These are phyloP conservation scores for Agriopis aurantiaria DNA, from an alignment of 2,888 invertebrate species.

Conservation along the genomic window DNA sequence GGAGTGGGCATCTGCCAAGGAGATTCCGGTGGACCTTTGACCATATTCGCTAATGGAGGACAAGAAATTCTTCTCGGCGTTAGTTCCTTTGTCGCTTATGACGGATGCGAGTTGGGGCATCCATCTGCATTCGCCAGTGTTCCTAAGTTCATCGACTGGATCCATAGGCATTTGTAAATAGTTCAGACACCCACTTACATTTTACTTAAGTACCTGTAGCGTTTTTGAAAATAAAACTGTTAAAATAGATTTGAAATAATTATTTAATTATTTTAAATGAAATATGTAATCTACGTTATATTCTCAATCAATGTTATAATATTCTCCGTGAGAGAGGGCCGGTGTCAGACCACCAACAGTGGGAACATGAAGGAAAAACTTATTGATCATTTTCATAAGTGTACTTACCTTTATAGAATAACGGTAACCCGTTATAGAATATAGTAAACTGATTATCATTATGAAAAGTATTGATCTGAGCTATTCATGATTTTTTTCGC, in stretches of 20 bases:
- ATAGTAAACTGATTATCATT: no score
- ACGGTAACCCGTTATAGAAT: no score
- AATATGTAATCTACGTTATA: no score
- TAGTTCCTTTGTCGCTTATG: slow-evolving; percentile 72
- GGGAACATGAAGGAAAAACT: background rate
- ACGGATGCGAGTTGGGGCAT: slow-evolving; percentile 69
- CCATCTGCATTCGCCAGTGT: slow-evolving; percentile 74
- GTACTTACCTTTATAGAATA: no score
- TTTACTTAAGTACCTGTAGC: background rate
- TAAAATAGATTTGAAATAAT: no score
- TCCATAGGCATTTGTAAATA: slow-evolving; percentile 55
- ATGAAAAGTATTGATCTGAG: no score
- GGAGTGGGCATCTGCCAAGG: slow-evolving; percentile 75
- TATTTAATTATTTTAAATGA: no score
- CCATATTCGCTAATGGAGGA: slow-evolving; percentile 55
- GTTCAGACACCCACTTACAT: background rate
- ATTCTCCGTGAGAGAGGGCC: no score
- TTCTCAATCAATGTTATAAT: no score
- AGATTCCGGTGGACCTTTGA: slow-evolving; percentile 73
- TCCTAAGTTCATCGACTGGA: slow-evolving; percentile 66
- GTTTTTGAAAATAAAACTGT: background rate
- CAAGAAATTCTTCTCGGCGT: slow-evolving; percentile 67
- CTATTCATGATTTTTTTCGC: no score
- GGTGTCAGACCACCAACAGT: no score
- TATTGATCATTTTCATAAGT: background rate